Evolutionary conservation across 2,888 invertebrate genomes (phyloP), one percentile per base, ranked within the genome.

Genomic region (Oxycera nigricornis): DNA sequence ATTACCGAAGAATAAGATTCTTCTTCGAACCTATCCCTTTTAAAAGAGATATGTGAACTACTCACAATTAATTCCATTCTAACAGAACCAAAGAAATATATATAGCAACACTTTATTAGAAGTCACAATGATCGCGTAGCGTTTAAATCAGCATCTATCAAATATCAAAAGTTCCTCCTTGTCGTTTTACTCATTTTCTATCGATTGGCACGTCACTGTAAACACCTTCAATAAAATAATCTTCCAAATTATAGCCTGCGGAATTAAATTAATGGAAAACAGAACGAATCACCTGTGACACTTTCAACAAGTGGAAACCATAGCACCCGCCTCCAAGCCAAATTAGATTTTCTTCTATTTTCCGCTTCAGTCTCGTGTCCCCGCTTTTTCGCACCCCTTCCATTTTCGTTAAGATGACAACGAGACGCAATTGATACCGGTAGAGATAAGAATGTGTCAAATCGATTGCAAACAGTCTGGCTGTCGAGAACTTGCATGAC

Each of bases 251-350:
- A 30, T 61, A 14, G 24, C 41, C 11, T 41, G 39, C 39, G 24
- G 65, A 65, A 65, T 7, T 3, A 65, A 65, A 65, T 65, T 65
- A 65, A 39, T 65, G 39, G 65, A 65, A 65, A 65, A 65, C 41
- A 20, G 65, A 65, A 17, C 22, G n/a, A 65, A 65, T 65, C 65
- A 65, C 65, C 65, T 65, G 65, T 65, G 65, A 41, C 65, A 39
- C 65, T 14, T 41, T 11, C 39, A 39, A 65, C 35, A 31, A 39
- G 3, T 4, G 39, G 9, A 41, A 9, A n/a, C 65, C 24, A 65
- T 39, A 41, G 41, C 39, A 9, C 65, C 39, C n/a, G n/a, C 41
- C 24, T 39, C n/a, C 20, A 41, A 30, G 65, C 11, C 28, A 65
- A 65, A 39, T 65, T 65, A 65, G 22, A 65, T 65, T 65, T 65